These are phyloP conservation scores for Margaritifera margaritifera DNA, from an alignment of 2,888 invertebrate species.

Conservation along the genomic window DNA sequence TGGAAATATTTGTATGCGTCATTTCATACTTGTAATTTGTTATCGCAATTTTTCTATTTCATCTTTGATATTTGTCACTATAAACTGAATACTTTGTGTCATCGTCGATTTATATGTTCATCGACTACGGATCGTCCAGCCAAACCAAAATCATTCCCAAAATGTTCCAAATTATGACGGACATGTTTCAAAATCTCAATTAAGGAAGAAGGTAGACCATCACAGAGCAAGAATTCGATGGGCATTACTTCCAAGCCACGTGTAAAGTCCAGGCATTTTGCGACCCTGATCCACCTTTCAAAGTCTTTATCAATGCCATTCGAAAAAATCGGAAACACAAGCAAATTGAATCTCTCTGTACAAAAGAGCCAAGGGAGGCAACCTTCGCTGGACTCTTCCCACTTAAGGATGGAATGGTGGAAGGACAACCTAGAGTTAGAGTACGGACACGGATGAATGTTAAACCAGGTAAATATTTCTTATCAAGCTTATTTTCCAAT, in stretches of 20 bases:
- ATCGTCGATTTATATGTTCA: too few relatives aligned
- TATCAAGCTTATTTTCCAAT: too few relatives aligned
- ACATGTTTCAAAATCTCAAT: constrained; percentile 49
- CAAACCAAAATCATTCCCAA: constrained; percentile 42
- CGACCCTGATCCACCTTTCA: constrained; percentile 46
- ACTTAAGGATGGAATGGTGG: constrained; percentile 44
- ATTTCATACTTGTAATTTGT: too few relatives aligned
- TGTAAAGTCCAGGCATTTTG: constrained; percentile 62
- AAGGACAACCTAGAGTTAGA: constrained; percentile 51
- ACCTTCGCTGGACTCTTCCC: constrained; percentile 62
- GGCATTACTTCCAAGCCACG: constrained; percentile 50
- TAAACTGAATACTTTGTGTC: too few relatives aligned
- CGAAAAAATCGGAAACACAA: constrained; percentile 26
- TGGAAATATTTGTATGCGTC: too few relatives aligned
- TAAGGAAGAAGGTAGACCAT: constrained; percentile 42
- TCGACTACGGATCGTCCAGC: too few relatives aligned
- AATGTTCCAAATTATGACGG: constrained; percentile 52
- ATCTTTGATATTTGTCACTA: neutral
- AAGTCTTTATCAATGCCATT: constrained; percentile 37
- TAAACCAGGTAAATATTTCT: constrained; percentile 24
- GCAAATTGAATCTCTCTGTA: neutral
- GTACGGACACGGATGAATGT: constrained; percentile 54
- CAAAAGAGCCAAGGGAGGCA: constrained; percentile 48
- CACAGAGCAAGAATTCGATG: constrained; percentile 52
- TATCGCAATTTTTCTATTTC: too few relatives aligned